These are phyloP conservation scores for Leptogaster cylindrica DNA, from an alignment of 2,888 invertebrate genomes.

Conservation along the genomic window DNA sequence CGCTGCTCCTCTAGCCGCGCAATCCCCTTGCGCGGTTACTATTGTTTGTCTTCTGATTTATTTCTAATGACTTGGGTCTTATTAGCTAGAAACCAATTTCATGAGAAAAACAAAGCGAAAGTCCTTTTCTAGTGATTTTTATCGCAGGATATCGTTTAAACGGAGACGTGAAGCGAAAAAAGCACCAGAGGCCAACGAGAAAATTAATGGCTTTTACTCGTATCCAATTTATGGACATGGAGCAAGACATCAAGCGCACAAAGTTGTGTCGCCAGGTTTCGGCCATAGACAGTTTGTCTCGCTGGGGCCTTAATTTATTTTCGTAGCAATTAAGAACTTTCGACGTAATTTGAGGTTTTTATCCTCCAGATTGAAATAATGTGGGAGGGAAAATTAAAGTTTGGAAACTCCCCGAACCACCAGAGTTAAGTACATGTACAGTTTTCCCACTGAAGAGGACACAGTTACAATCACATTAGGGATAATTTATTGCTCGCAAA, in stretches of 20 bases:
- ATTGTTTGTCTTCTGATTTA: conserved; percentile 52
- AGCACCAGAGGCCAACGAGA: conserved; percentile 20
- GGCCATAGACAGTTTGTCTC: background rate
- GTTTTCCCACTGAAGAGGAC: background rate
- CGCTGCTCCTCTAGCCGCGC: conserved; percentile 8
- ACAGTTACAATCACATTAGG: background rate
- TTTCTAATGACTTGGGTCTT: conserved; percentile 53
- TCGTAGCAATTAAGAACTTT: background rate
- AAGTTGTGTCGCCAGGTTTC: conserved; percentile 18
- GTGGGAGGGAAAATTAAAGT: background rate
- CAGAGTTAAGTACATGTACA: conserved; percentile 22
- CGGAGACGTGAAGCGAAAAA: conserved; percentile 28
- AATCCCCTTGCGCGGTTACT: conserved; percentile 35
- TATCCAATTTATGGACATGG: conserved; percentile 39
- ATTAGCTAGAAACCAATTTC: conserved; percentile 52
- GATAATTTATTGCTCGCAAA: conserved; percentile 31
- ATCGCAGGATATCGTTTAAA: conserved; percentile 44
- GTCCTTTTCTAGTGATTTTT: conserved; percentile 45
- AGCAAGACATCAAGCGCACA: conserved; percentile 7
- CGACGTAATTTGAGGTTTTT: background rate
- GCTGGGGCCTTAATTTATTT: background rate
- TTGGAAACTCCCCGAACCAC: background rate
- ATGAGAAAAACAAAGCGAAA: conserved; percentile 46
- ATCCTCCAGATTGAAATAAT: background rate
- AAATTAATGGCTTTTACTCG: conserved; percentile 43